A percentile compares a stretch with the other conserved stretches of the same genome.
These are phyloP conservation scores for Oophaga sylvatica DNA, from an alignment of 2,797 vertebrate genomes.

Conservation along the genomic window DNA sequence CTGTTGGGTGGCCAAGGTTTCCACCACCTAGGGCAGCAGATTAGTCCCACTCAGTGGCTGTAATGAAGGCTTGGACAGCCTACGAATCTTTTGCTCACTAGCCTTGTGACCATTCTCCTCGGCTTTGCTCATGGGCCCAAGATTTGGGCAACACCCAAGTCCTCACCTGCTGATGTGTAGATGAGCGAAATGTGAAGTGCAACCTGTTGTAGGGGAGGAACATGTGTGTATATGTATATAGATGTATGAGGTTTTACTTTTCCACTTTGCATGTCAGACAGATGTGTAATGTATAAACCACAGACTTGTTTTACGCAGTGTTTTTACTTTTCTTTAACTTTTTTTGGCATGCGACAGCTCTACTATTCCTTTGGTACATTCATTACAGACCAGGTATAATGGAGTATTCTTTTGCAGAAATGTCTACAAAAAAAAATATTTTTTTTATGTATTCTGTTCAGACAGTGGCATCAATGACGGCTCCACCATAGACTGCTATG, in stretches of 20 bases:
- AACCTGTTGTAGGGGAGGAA: background rate
- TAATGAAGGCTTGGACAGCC: background rate
- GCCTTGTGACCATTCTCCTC: background rate
- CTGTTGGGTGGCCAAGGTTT: too few relatives aligned
- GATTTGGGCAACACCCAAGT: background rate
- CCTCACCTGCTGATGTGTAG: background rate
- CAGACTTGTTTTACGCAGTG: slow-evolving; percentile 7
- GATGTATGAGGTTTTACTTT: background rate
- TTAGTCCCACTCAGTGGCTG: background rate
- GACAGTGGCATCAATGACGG: background rate
- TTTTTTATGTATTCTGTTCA: background rate
- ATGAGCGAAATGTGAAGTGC: background rate
- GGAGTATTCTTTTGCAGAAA: background rate
- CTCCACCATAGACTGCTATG: background rate
- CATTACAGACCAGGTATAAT: background rate
- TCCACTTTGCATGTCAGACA: background rate
- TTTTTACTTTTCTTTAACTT: background rate
- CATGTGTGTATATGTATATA: background rate
- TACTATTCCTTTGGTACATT: slow-evolving; percentile 2
- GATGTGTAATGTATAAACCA: background rate
- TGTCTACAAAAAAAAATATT: background rate
- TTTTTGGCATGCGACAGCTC: background rate
- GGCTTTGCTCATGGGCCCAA: background rate
- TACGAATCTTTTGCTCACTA: too few relatives aligned
- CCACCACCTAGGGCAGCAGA: background rate